Base-by-base conservation (phyloP, 2,113 vertebrate genomes). In the Geococcyx californianus region DNA sequence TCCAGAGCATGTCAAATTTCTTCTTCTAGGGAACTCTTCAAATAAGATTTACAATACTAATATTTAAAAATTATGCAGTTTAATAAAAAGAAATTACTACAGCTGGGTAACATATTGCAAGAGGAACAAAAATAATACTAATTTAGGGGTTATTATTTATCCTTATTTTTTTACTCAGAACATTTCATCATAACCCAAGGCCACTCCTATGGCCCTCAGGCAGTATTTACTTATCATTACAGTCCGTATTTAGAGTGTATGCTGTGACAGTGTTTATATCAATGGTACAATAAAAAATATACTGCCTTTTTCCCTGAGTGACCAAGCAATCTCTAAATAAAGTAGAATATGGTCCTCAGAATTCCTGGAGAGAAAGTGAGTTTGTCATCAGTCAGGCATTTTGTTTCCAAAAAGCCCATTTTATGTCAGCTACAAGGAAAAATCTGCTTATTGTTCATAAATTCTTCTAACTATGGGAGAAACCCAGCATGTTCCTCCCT, bases 91-190 rank as follows among this genome's bases (percentile, higher is more conserved):
- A 74, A 74, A 91, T 40, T 1, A 17, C 44, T 21, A 47, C 44
- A 69, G 56, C 28, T 87, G 63, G 33, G 72, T 85, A 90, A 79
- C 67, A 38, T 93, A 84, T 90, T 80, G 82, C 82, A 75, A 80
- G 93, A 90, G 75, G 72, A 52, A 85, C 16, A 77, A 49, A 94
- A 88, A 51, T 75, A 83, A 69, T 66, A 85, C 26, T 52, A 85
- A 96, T 93, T 85, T 77, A 23, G 36, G 93, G 38, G 73, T 94
- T 93, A 89, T 85, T 84, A 94, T 80, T 89, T 94, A 60, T 55
- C 47, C 51, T 86, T 29, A 7, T 13, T 73, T 91, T 92, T 92
- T 90, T 69, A 36, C 76, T 88, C 86, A 18, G 38, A 93, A 83
- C 21, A 26, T 90, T 93, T 88, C 26, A 25, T 86, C 42, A 15